Percentiles rank a stretch among this genome's conserved stretches.
phyloP scores from a whole-genome alignment of 2,888 invertebrate genomes.

The Quadriops clusia region DNA sequence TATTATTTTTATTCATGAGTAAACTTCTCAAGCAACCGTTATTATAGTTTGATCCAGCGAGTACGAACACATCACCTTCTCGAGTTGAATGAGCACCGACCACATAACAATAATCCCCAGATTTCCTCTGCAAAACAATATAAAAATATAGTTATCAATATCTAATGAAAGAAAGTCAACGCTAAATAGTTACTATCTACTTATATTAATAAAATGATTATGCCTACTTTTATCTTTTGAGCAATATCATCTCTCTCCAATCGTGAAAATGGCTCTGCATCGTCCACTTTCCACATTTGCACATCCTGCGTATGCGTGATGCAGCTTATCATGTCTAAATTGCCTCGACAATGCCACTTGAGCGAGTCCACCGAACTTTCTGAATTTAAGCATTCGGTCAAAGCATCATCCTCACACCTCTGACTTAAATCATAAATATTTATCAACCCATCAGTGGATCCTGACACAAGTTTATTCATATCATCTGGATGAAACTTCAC shows the following conservation, averaged over 20 bases:
- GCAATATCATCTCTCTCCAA: slow-evolving; percentile 50
- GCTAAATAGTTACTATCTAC: slow-evolving; percentile 1
- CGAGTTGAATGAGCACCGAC: slow-evolving; percentile 44
- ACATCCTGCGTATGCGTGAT: slow-evolving; percentile 61
- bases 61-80: slow-evolving; percentile 41
- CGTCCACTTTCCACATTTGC: slow-evolving; percentile 54
- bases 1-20: slow-evolving; percentile 36
- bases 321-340: slow-evolving; percentile 46
- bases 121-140: slow-evolving; percentile 42
- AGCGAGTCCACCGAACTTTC: slow-evolving; percentile 62
- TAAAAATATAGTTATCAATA: slow-evolving; percentile 2
- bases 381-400: slow-evolving; percentile 63
- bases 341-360: slow-evolving; percentile 40
- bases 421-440: slow-evolving; percentile 72
- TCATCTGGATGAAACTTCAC: slow-evolving; percentile 61
- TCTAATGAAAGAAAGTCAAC: neutral
- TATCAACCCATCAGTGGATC: slow-evolving; percentile 73
- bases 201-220: slow-evolving; percentile 5
- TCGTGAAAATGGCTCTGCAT: slow-evolving; percentile 45
- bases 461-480: slow-evolving; percentile 55
- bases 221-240: slow-evolving; percentile 42
- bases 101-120: slow-evolving; percentile 50
- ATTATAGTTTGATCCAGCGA: slow-evolving; percentile 53
- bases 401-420: slow-evolving; percentile 65
- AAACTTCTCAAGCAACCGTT: slow-evolving; percentile 46